phyloP scores from a whole-genome alignment of 2,888 invertebrate genomes.

The Acronicta aceris region DNA sequence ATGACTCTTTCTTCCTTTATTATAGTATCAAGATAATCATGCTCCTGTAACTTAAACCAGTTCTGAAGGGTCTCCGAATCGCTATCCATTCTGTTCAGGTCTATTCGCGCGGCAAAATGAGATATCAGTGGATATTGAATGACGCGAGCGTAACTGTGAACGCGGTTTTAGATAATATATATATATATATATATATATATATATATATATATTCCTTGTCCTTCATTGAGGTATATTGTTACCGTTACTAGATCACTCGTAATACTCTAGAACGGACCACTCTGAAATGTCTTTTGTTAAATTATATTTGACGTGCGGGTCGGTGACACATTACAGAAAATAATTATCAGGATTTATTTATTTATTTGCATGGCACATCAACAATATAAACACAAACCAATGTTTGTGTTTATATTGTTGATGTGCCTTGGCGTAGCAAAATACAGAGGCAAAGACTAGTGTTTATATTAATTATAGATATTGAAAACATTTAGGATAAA shows the following conservation, averaged over 20 bases:
- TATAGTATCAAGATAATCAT: constrained; percentile 18
- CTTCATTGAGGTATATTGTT: background rate
- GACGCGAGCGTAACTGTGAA: constrained; percentile 75
- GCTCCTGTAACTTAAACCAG: constrained; percentile 62
- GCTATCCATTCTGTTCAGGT: constrained; percentile 76
- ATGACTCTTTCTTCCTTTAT: background rate
- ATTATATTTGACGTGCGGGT: too few relatives aligned
- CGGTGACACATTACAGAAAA: too few relatives aligned
- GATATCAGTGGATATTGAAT: constrained; percentile 88
- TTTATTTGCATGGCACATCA: too few relatives aligned
- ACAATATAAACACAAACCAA: too few relatives aligned
- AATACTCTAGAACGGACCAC: too few relatives aligned
- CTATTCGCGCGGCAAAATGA: constrained; percentile 84
- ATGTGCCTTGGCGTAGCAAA: too few relatives aligned
- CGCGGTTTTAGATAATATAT: constrained; percentile 61
- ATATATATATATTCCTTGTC: constrained; percentile 2
- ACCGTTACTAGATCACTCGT: background rate
- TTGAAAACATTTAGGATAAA: too few relatives aligned
- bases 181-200: constrained; percentile 25
- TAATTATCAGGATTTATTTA: too few relatives aligned
- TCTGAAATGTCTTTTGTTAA: background rate
- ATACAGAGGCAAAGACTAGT: too few relatives aligned
- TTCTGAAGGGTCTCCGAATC: constrained; percentile 66
- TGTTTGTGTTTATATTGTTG: too few relatives aligned
- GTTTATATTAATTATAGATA: too few relatives aligned